Evolutionary conservation across 2,113 vertebrate species (phyloP), one percentile per base, ranked within the genome.

Genomic region (Syrmaticus mikado): DNA sequence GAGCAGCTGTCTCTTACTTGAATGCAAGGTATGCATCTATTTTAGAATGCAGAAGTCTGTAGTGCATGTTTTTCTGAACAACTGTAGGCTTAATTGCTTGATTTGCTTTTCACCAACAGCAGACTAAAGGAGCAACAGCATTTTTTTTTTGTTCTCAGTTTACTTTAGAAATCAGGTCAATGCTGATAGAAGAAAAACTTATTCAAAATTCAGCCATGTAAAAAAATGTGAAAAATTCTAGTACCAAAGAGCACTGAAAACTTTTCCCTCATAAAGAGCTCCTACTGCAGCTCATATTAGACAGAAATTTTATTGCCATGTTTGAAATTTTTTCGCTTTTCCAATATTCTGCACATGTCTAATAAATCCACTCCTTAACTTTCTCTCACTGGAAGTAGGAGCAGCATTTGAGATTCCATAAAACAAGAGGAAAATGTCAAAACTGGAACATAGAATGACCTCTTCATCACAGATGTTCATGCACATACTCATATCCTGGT

Each of bases 1-100:
- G 94, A 96, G 87, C 96, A 98, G 96, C 97, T 97, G 96, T 97
- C 95, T 95, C 87, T 92, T 94, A 87, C 76, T 92, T 98, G 96
- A 97, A 96, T 13, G 87, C 75, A 96, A 97, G 67, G 86, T 95
- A 97, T 97, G 97, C 94, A 97, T 97, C 96, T 97, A 94, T 97
- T 98, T 98, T 97, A 87, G 93, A 98, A 94, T 78, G 67, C 92
- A 96, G 58, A 95, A 96, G 93, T 95, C 96, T 95, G 89, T 85
- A 95, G 71, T 87, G 87, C 92, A 76, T 82, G 81, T 48, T 27
- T 92, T 97, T 97, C 95, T 76, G 87, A 97, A 95, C 95, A 97
- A 98, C 83, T 96, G 75, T 95, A 90, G 84, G 79, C 82, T 96
- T 97, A 93, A 97, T 95, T 97, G 66, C 92, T 96, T 85, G 65